These are phyloP conservation scores for Sorex araneus DNA, from an alignment of 2,113 vertebrate genomes.

Conservation along the genomic window DNA sequence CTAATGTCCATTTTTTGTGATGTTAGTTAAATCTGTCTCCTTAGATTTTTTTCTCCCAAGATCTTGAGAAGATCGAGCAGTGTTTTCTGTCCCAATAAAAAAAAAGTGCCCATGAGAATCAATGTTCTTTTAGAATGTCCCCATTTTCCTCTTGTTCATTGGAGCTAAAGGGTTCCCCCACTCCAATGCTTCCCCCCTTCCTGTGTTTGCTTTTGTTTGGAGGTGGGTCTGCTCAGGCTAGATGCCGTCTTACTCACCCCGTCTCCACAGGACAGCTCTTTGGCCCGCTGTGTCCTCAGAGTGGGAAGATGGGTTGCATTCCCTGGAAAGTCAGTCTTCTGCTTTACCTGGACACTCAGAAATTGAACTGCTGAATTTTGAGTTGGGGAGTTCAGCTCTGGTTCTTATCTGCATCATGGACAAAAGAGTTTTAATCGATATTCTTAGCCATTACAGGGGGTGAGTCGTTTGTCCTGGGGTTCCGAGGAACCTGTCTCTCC, in stretches of 20 bases:
- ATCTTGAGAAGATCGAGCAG: not conserved
- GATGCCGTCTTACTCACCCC: no score
- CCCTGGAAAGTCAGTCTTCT: not conserved
- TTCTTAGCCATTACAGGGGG: not conserved
- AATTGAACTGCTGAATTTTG: not conserved
- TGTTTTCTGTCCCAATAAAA: not conserved
- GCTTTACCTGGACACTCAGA: not conserved
- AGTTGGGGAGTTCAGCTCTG: not conserved
- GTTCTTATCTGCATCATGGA: not conserved
- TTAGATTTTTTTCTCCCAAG: not conserved
- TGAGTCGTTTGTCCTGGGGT: not conserved
- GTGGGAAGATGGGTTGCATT: not conserved
- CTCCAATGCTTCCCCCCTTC: not conserved
- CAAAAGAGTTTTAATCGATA: not conserved
- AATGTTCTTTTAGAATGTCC: not conserved
- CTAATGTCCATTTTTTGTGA: not conserved
- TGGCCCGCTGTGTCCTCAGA: no score
- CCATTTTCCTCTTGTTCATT: not conserved
- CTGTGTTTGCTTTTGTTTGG: not conserved
- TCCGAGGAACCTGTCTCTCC: no score
- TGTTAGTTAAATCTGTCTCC: not conserved
- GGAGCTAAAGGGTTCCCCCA: not conserved
- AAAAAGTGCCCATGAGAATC: not conserved
- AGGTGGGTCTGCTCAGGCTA: no score
- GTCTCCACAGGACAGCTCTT: no score